phyloP scores from a whole-genome alignment of 2,888 invertebrate genomes.

The Synanthedon vespiformis region DNA sequence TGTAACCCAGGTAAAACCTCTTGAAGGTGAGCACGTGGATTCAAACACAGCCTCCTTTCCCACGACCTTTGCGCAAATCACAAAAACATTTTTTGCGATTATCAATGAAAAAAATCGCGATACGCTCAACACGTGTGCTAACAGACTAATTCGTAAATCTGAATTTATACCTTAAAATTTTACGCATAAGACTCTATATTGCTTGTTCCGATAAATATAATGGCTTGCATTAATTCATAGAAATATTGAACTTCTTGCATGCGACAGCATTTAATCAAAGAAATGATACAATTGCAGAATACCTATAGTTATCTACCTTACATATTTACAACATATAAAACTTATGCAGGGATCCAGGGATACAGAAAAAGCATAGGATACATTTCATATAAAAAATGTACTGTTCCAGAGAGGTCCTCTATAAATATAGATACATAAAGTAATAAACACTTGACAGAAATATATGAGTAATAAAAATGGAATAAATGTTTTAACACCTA shows the following conservation, averaged over 20 bases:
- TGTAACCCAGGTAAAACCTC: conserved; percentile 30
- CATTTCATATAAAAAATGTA: too few species aligned
- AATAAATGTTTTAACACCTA: too few species aligned
- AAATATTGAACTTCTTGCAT: background rate
- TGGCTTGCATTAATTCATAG: background rate
- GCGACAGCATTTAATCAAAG: background rate
- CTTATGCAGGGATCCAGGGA: too few species aligned
- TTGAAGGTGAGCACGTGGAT: conserved; percentile 31
- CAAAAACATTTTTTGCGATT: conserved; percentile 34
- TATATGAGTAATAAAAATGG: too few species aligned
- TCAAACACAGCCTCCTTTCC: conserved; percentile 27
- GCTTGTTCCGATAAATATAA: background rate
- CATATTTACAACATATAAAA: too few species aligned
- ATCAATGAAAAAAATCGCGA: conserved; percentile 39
- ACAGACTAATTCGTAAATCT: conserved; percentile 33
- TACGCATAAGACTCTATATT: background rate
- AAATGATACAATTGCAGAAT: background rate
- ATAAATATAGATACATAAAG: too few species aligned
- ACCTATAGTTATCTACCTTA: too few species aligned
- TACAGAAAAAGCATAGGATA: too few species aligned
- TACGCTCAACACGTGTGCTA: conserved; percentile 46
- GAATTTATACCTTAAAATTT: background rate
- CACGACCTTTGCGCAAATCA: conserved; percentile 50
- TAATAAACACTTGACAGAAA: too few species aligned
- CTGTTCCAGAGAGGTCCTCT: too few species aligned